These are phyloP conservation scores for Semicossyphus pulcher DNA, from an alignment of 2,113 vertebrate species.

Conservation along the genomic window DNA sequence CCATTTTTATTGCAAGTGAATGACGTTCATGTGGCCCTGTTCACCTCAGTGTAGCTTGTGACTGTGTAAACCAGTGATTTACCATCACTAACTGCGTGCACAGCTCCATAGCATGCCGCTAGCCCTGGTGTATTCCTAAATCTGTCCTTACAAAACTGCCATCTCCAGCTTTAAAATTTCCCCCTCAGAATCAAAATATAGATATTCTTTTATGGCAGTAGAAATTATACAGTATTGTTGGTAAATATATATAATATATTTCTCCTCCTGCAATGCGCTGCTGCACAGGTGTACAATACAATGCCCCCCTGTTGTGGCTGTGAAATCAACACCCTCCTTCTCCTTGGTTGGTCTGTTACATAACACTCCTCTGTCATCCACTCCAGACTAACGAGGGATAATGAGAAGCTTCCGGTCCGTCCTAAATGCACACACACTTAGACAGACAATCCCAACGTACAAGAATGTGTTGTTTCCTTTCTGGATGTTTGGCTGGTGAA, in stretches of 20 bases:
- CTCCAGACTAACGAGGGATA: slow-evolving; percentile 50
- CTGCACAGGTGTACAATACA: not conserved
- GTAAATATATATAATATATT: too few species aligned
- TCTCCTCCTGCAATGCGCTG: not conserved
- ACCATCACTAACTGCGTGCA: not conserved
- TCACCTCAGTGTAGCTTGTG: not conserved
- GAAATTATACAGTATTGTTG: too few species aligned
- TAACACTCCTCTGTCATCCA: slow-evolving; percentile 11
- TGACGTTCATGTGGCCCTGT: not conserved
- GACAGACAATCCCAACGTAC: slow-evolving; percentile 6
- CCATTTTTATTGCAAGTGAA: slow-evolving; percentile 15
- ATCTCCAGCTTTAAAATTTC: not conserved
- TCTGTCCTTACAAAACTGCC: not conserved
- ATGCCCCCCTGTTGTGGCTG: not conserved
- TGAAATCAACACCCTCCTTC: slow-evolving; percentile 45
- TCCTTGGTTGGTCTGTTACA: slow-evolving; percentile 23
- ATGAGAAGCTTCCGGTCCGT: slow-evolving; percentile 45
- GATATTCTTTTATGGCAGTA: not conserved
- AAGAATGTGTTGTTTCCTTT: slow-evolving; percentile 61
- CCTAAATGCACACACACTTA: not conserved
- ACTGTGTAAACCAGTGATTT: not conserved
- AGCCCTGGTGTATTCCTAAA: not conserved
- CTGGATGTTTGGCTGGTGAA: slow-evolving; percentile 49
- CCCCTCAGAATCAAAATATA: not conserved
- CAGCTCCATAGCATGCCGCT: not conserved